Percentiles rank a stretch among this genome's conserved stretches.
These are phyloP conservation scores for Rotaria magnacalcarata DNA, from an alignment of 2,888 invertebrate genomes.

Conservation along the genomic window DNA sequence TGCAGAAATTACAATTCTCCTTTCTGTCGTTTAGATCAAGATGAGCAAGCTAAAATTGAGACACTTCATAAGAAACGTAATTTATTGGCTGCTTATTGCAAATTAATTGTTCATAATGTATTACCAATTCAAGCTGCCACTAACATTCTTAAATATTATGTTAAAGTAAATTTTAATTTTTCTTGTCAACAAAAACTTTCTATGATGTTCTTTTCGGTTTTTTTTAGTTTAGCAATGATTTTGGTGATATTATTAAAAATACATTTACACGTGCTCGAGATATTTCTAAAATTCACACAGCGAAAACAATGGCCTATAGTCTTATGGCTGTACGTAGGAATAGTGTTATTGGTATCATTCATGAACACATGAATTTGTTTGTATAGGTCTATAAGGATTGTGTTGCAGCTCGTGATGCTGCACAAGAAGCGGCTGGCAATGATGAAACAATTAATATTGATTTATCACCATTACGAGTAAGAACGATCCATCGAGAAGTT, in stretches of 20 bases:
- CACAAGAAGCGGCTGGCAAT: conserved; percentile 59
- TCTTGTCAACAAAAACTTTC: conserved; percentile 18
- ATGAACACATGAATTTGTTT: not conserved
- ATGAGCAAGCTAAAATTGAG: conserved; percentile 68
- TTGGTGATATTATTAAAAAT: conserved; percentile 95
- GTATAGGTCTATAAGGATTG: conserved; percentile 39
- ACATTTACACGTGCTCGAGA: conserved; percentile 92
- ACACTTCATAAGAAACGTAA: conserved; percentile 90
- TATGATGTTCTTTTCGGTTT: not conserved
- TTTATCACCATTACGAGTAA: conserved; percentile 79
- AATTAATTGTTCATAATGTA: conserved; percentile 92
- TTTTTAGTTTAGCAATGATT: conserved; percentile 84
- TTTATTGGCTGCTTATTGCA: conserved; percentile 91
- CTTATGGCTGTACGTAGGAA: conserved; percentile 65
- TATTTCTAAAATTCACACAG: conserved; percentile 91
- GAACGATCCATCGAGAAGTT: conserved; percentile 36
- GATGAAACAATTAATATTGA: conserved; percentile 70
- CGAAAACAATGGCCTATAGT: conserved; percentile 84
- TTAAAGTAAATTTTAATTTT: conserved; percentile 68
- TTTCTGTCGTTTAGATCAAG: not conserved
- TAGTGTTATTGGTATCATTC: not conserved
- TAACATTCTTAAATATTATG: conserved; percentile 92
- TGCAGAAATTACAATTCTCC: too few relatives aligned
- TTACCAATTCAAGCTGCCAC: conserved; percentile 82
- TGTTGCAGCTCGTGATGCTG: conserved; percentile 74